Conservation (phyloP, 1,140 invertebrate genomes). For the Bombus polaris region DNA sequence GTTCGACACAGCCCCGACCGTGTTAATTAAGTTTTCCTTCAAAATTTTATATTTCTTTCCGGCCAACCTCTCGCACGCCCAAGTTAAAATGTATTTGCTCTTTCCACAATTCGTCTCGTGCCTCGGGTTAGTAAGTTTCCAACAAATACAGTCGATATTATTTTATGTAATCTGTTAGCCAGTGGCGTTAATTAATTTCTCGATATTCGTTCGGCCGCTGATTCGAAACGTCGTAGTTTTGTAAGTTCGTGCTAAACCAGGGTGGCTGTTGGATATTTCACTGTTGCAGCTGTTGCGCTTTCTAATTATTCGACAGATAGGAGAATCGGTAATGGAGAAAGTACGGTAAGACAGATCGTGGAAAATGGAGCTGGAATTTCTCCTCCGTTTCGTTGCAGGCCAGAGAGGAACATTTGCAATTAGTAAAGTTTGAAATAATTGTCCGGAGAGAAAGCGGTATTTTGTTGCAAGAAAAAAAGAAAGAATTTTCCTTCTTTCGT, state of each 20-base stretch:
- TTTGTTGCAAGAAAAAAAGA: too few species aligned
- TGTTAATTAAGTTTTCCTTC: conserved; percentile 21
- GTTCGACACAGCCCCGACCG: not conserved
- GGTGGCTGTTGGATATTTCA: not conserved
- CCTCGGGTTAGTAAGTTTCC: too few species aligned
- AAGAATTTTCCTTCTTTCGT: too few species aligned
- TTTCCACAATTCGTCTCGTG: not conserved
- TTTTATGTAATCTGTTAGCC: not conserved
- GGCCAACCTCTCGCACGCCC: not conserved
- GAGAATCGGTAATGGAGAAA: not conserved
- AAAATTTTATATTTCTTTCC: not conserved
- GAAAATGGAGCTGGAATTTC: not conserved
- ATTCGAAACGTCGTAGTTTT: not conserved
- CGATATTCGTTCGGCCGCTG: not conserved
- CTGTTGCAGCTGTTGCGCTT: conserved; percentile 13
- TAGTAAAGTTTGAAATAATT: not conserved
- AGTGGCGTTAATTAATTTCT: not conserved
- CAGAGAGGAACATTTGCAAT: not conserved
- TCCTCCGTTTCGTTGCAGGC: not conserved
- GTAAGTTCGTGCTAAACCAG: not conserved
- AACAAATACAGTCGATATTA: too few species aligned
- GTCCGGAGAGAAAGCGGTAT: too few species aligned
- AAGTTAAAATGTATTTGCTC: not conserved
- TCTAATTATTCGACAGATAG: conserved; percentile 2
- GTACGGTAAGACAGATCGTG: not conserved